Conservation (phyloP, 2,797 vertebrate genomes). For the Trachurus trachurus region DNA sequence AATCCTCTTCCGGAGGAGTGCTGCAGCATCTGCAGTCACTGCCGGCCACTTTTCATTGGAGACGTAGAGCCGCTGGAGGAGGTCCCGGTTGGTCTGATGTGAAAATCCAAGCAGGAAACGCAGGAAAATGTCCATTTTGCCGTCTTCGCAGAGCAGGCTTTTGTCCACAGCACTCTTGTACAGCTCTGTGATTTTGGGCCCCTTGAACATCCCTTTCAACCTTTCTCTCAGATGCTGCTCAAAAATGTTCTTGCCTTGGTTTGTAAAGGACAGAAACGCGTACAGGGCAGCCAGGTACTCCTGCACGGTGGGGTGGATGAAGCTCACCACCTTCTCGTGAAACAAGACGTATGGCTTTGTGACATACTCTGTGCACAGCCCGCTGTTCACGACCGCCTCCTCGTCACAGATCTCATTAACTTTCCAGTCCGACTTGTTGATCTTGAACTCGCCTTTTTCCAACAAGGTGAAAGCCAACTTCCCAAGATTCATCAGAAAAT, state of each 20-base stretch:
- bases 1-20: conserved; percentile 75
- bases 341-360: conserved; percentile 63
- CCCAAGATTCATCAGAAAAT: conserved; percentile 79
- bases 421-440: conserved; percentile 57
- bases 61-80: conserved; percentile 65
- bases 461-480: conserved; percentile 78
- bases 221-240: conserved; percentile 54
- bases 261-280: conserved; percentile 71
- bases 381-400: conserved; percentile 67
- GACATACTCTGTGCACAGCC: conserved; percentile 77
- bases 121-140: conserved; percentile 79
- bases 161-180: conserved; percentile 75
- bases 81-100: conserved; percentile 65
- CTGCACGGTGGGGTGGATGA: conserved; percentile 85
- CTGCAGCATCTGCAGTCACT: conserved; percentile 40
- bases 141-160: conserved; percentile 62
- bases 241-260: conserved; percentile 71
- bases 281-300: conserved; percentile 86
- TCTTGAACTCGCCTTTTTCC: conserved; percentile 66
- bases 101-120: conserved; percentile 84
- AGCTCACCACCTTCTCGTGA: conserved; percentile 72
- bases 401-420: neutral
- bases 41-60: conserved; percentile 33
- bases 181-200: conserved; percentile 50
- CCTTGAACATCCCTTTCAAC: conserved; percentile 50